phyloP scores from a whole-genome alignment of 1,140 invertebrate species.

The Musca domestica region DNA sequence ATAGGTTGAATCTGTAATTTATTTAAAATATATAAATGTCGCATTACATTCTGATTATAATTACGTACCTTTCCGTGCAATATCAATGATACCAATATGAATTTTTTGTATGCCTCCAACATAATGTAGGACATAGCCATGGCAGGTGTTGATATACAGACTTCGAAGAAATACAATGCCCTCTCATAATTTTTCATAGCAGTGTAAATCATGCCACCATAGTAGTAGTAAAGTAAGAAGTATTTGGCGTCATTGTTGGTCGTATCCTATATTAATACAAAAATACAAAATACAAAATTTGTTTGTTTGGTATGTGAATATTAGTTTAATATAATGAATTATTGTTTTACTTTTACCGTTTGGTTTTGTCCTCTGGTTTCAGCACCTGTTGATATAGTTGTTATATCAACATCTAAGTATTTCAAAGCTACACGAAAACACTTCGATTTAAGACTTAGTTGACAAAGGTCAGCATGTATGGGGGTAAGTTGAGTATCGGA shows the following conservation, averaged over 20 bases:
- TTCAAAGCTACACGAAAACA: conserved; percentile 89
- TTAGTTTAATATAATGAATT: neutral
- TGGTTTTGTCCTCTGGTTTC: conserved; percentile 44
- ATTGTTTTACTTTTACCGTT: conserved; percentile 26
- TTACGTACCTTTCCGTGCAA: conserved; percentile 79
- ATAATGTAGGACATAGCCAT: conserved; percentile 94
- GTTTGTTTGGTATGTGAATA: neutral
- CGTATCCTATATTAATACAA: conserved; percentile 53
- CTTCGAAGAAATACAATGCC: conserved; percentile 93
- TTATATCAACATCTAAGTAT: conserved; percentile 88
- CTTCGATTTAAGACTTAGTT: conserved; percentile 87
- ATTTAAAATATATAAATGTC: neutral
- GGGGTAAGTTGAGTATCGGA: conserved; percentile 87
- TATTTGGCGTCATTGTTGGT: conserved; percentile 84
- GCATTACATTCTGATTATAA: neutral
- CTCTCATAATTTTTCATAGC: conserved; percentile 89
- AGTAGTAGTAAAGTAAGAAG: conserved; percentile 94
- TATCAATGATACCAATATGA: conserved; percentile 87
- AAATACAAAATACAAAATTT: neutral
- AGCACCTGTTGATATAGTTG: conserved; percentile 70
- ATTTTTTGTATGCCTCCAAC: conserved; percentile 96
- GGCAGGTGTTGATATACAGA: conserved; percentile 88
- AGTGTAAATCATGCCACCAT: conserved; percentile 95
- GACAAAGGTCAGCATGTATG: conserved; percentile 90
- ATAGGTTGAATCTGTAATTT: conserved; percentile 64